Percentiles rank a stretch among this genome's conserved stretches.
These are phyloP conservation scores for Rhineura floridana DNA, from an alignment of 2,113 vertebrate genomes.

Conservation along the genomic window DNA sequence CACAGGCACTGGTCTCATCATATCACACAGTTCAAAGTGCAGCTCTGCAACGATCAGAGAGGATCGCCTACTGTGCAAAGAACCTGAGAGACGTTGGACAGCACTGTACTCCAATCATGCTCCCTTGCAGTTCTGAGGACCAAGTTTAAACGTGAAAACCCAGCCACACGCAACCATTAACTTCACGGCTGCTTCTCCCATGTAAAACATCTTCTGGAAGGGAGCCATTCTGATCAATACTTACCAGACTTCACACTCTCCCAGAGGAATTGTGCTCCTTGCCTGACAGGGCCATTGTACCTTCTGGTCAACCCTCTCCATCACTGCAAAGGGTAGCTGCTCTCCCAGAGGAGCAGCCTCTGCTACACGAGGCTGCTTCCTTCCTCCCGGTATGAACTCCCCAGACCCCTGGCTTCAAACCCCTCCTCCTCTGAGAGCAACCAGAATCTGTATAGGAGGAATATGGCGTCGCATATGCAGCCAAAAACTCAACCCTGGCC, in stretches of 20 bases:
- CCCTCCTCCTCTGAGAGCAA: not conserved
- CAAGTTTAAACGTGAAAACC: not conserved
- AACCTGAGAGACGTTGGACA: too few species aligned
- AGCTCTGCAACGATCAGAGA: not conserved
- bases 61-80: not conserved
- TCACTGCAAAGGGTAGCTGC: not conserved
- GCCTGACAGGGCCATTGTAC: not conserved
- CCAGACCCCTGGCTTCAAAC: not conserved
- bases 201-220: not conserved
- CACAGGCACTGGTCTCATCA: not conserved
- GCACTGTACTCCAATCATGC: not conserved
- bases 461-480: too few species aligned
- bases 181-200: not conserved
- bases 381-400: too few species aligned
- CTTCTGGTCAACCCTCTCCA: not conserved
- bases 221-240: not conserved
- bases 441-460: too few species aligned
- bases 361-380: too few species aligned
- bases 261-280: too few species aligned
- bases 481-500: not conserved
- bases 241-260: not conserved
- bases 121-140: not conserved
- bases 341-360: not conserved
- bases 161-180: not conserved
- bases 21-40: too few species aligned